These are phyloP conservation scores for Ptyas mucosa DNA, from an alignment of 2,113 vertebrate species.

Conservation along the genomic window DNA sequence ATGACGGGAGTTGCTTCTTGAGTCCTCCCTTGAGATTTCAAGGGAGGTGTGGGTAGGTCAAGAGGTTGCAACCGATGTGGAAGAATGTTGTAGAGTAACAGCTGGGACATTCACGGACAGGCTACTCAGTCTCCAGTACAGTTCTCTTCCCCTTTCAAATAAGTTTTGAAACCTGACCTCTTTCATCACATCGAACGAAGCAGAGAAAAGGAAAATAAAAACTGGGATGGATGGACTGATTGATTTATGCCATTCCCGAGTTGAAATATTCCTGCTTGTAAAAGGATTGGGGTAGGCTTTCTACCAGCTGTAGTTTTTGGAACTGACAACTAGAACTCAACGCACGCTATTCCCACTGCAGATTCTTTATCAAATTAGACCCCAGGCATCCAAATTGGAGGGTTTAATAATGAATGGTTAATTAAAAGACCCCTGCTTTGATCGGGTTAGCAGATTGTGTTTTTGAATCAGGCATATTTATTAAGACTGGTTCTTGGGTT, in stretches of 20 bases:
- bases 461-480: conserved; percentile 17
- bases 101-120: not conserved
- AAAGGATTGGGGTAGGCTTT: not conserved
- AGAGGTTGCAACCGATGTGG: not conserved
- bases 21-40: not conserved
- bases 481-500: conserved; percentile 7
- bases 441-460: conserved; percentile 29
- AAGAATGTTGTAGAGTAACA: not conserved
- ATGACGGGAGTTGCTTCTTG: not conserved
- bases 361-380: not conserved
- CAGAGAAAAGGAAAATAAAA: not conserved
- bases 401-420: not conserved
- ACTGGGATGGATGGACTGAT: not conserved
- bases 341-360: not conserved
- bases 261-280: not conserved
- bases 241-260: not conserved
- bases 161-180: not conserved
- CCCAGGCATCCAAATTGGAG: not conserved
- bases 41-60: not conserved
- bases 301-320: too few relatives aligned
- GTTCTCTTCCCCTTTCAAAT: not conserved
- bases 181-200: not conserved
- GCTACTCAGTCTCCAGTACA: not conserved
- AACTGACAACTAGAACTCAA: not conserved
- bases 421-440: conserved; percentile 15